These are phyloP conservation scores for Erythrocebus patas DNA, from an alignment of 2,113 vertebrate species.

Conservation along the genomic window DNA sequence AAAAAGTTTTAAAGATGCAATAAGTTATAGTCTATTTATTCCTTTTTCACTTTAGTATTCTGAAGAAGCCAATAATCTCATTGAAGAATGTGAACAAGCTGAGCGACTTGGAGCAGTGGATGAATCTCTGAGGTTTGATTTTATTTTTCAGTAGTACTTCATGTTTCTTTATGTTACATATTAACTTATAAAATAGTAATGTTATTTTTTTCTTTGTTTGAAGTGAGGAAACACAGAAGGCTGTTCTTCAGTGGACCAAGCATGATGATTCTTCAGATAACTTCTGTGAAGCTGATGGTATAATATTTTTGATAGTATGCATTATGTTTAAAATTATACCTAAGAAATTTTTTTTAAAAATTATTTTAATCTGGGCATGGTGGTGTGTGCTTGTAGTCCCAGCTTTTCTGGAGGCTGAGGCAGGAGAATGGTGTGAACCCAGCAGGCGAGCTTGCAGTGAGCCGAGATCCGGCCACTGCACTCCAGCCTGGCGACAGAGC, in stretches of 20 bases:
- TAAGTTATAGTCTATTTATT: not conserved
- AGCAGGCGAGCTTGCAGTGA: not conserved
- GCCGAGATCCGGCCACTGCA: not conserved
- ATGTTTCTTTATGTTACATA: not conserved
- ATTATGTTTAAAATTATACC: not conserved
- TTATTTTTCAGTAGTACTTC: not conserved
- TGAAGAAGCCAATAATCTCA: slow-evolving; percentile 78
- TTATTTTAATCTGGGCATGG: no score
- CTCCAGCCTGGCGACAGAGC: not conserved
- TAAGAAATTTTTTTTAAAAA: not conserved
- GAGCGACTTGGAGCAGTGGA: slow-evolving; percentile 93
- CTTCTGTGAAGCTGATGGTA: slow-evolving; percentile 95
- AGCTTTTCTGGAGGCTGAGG: not conserved
- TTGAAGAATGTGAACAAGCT: slow-evolving; percentile 88
- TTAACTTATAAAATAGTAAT: slow-evolving; percentile 15
- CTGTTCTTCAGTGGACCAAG: slow-evolving; percentile 89
- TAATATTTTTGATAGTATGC: not conserved
- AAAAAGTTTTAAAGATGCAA: not conserved
- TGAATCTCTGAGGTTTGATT: slow-evolving; percentile 89
- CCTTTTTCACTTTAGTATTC: slow-evolving; percentile 85
- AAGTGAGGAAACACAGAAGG: slow-evolving; percentile 88
- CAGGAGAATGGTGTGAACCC: not conserved
- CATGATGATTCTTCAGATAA: slow-evolving; percentile 92
- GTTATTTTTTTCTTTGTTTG: not conserved
- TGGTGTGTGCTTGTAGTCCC: not conserved